phyloP scores from a whole-genome alignment of 2,797 vertebrate species.

The Gallinago solitaria region DNA sequence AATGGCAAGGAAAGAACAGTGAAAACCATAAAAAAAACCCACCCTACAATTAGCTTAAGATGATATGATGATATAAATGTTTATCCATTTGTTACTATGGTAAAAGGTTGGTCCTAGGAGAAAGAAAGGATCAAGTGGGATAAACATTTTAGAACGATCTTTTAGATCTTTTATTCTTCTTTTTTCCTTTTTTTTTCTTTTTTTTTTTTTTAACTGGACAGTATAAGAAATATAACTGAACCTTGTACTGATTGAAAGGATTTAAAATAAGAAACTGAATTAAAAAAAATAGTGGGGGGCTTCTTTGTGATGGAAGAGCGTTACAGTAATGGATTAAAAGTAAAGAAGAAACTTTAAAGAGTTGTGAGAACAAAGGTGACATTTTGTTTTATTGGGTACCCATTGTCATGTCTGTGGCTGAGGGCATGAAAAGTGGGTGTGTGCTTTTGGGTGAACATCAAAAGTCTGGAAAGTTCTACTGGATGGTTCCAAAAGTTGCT shows the following conservation, averaged over 20 bases:
- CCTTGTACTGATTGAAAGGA: not conserved
- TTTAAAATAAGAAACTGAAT: not conserved
- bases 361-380: not conserved
- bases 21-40: not conserved
- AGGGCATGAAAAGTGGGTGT: not conserved
- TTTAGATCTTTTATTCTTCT: not conserved
- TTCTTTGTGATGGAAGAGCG: not conserved
- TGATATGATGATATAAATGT: not conserved
- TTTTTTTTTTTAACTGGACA: not conserved
- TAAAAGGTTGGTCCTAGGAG: not conserved
- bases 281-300: fast-evolving
- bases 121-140: not conserved
- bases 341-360: not conserved
- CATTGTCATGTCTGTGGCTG: not conserved
- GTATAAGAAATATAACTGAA: not conserved
- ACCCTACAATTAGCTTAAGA: not conserved
- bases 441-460: not conserved
- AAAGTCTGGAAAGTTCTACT: not conserved
- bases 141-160: not conserved
- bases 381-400: not conserved
- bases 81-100: not conserved
- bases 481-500: not conserved
- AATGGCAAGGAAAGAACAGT: not conserved
- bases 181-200: not conserved
- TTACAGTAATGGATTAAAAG: not conserved